Base-by-base conservation (phyloP, 2,113 vertebrate genomes). In the Gymnobelideus leadbeateri region DNA sequence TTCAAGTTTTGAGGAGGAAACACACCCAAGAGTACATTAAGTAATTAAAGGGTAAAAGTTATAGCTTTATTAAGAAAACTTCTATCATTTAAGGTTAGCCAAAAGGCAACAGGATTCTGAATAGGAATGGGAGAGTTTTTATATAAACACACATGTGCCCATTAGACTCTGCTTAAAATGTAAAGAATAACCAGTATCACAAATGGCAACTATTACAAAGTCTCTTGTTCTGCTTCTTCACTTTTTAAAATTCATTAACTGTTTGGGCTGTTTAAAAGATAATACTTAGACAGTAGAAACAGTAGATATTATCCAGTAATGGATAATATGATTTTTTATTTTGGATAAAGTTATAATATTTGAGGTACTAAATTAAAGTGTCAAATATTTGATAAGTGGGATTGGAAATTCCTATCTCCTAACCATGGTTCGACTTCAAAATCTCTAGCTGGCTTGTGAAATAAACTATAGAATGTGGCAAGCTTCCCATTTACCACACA, bases 171-270 rank as follows among this genome's bases (percentile, higher is more conserved):
- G 94, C 92, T 92, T 92, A 93, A 96, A 94, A 95, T 95, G 94
- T 54, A 51, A 92, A 97, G 49, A 95, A 68, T 95, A 95, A 57
- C 93, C 61, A 51, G 51, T 51, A 95, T 89, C 3, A 91, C 51
- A 93, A 77, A 95, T 28, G 28, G 90, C 43, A 47, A 96, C 91
- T 92, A 51, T 92, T 84, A 94, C 1, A 47, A 93, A 95, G 92
- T 93, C 93, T 93, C 95, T 57, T 97, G 95, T 49, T 94, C 91
- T 95, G 94, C 14, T 37, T 43, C 68, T 93, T 97, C 94, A 95
- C 93, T 96, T 96, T 68, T 90, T 92, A 94, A 97, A 95, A 93
- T 95, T 95, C 25, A 91, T 96, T 91, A 94, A 90, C 96, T 97
- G 96, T 93, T 68, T 95, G 94, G 91, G 90, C 96, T 52, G 61